These are phyloP conservation scores for Pycnomerus fuliginosus DNA, from an alignment of 2,888 invertebrate species.

Conservation along the genomic window DNA sequence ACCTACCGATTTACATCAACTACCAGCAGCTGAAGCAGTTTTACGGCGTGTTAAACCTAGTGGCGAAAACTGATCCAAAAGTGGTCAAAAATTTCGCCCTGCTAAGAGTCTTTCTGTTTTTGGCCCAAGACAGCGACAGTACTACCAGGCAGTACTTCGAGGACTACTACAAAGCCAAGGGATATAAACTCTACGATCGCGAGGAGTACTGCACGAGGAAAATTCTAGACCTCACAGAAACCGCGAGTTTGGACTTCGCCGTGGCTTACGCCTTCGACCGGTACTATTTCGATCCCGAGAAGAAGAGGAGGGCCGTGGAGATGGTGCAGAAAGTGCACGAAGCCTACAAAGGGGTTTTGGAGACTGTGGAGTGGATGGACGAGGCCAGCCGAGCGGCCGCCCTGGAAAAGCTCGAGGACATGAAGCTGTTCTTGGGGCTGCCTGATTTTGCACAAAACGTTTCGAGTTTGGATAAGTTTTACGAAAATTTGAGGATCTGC, in stretches of 20 bases:
- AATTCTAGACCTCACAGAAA: slow-evolving; percentile 39
- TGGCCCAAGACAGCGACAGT: slow-evolving; percentile 46
- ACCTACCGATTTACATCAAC: slow-evolving; percentile 30
- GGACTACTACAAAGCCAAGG: slow-evolving; percentile 38
- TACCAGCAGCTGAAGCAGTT: slow-evolving; percentile 27
- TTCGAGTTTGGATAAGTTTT: slow-evolving; percentile 42
- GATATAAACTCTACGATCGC: slow-evolving; percentile 36
- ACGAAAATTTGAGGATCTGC: slow-evolving; percentile 46
- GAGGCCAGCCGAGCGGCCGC: slow-evolving; percentile 53
- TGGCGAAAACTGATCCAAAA: slow-evolving; percentile 37
- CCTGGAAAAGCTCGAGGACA: slow-evolving; percentile 54
- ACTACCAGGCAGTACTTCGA: slow-evolving; percentile 42
- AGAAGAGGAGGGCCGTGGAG: slow-evolving; percentile 41
- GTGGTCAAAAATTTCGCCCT: slow-evolving; percentile 48
- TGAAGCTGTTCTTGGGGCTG: slow-evolving; percentile 47
- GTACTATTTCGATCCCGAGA: slow-evolving; percentile 45
- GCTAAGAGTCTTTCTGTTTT: slow-evolving; percentile 44
- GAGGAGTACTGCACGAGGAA: slow-evolving; percentile 49
- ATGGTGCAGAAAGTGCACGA: slow-evolving; percentile 53
- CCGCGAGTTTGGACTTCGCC: slow-evolving; percentile 45
- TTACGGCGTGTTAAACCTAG: slow-evolving; percentile 45
- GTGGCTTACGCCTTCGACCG: slow-evolving; percentile 46
- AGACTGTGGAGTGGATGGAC: slow-evolving; percentile 58
- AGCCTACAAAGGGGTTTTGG: slow-evolving; percentile 53
- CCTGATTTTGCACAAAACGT: slow-evolving; percentile 41